Evolutionary conservation across 2,113 vertebrate species (phyloP).

Genomic region (Axis porcinus): DNA sequence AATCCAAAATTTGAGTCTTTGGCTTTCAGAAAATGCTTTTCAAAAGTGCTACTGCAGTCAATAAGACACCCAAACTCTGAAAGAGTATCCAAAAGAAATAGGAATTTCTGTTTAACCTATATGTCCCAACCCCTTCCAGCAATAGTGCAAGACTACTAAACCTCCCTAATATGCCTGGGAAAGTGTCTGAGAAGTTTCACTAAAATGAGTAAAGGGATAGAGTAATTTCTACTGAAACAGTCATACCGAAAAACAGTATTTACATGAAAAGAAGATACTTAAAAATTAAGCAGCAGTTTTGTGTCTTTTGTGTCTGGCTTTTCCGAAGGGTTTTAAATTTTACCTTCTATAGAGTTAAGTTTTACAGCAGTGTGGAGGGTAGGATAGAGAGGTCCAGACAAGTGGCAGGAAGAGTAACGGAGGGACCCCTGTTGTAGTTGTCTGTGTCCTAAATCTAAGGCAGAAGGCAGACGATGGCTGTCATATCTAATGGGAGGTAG

Average conservation of each 20-base stretch:
- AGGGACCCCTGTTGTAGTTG: not conserved
- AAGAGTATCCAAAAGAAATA: not conserved
- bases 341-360: not conserved
- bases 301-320: not conserved
- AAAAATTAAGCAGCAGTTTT: not conserved
- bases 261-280: not conserved
- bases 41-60: not conserved
- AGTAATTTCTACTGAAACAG: not conserved
- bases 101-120: not conserved
- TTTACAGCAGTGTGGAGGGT: not conserved
- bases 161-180: not conserved
- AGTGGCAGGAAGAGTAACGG: not conserved
- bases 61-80: not conserved
- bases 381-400: not conserved
- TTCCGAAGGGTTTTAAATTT: not conserved
- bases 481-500: not conserved
- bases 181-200: not conserved
- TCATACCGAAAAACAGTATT: not conserved
- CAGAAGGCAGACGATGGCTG: not conserved
- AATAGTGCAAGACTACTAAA: not conserved
- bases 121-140: not conserved
- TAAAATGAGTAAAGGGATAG: not conserved
- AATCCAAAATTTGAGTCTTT: not conserved
- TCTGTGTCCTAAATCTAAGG: not conserved
- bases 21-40: constrained; percentile 18